These are phyloP conservation scores for Catocala fraxini DNA, from an alignment of 2,888 invertebrate genomes.

Conservation along the genomic window DNA sequence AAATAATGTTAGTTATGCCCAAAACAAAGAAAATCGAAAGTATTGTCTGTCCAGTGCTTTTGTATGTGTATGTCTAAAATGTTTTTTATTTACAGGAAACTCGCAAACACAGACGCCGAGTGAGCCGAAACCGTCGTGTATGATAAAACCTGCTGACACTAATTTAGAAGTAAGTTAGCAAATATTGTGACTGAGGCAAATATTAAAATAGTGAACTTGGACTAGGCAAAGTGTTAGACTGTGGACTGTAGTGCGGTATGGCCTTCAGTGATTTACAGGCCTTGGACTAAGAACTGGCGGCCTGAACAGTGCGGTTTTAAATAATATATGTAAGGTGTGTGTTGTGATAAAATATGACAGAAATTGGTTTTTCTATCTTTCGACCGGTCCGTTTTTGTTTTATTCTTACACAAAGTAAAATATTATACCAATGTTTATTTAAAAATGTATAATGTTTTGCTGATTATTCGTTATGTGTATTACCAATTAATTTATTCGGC, in stretches of 20 bases:
- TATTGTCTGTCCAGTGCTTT: too few relatives aligned
- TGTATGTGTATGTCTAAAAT: neutral
- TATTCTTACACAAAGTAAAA: neutral
- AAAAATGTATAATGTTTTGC: neutral
- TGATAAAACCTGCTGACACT: slow-evolving; percentile 65
- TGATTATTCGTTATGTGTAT: neutral
- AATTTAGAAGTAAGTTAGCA: slow-evolving; percentile 57
- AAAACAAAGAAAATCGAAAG: too few relatives aligned
- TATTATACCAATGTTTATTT: too few relatives aligned
- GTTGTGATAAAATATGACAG: slow-evolving; percentile 41
- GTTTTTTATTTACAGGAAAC: slow-evolving; percentile 56
- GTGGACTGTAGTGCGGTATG: slow-evolving; percentile 19
- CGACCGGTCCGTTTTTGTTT: slow-evolving; percentile 44
- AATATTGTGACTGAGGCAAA: slow-evolving; percentile 60
- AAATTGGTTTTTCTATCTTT: slow-evolving; percentile 30
- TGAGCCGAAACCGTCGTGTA: slow-evolving; percentile 60
- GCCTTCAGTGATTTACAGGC: slow-evolving; percentile 14
- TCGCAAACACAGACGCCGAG: slow-evolving; percentile 56
- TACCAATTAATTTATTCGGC: slow-evolving; percentile 10
- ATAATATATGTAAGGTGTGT: slow-evolving; percentile 28
- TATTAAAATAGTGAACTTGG: slow-evolving; percentile 23
- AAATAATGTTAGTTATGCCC: too few relatives aligned
- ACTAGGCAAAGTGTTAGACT: slow-evolving; percentile 10
- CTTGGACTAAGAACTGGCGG: slow-evolving; percentile 16
- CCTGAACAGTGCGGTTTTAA: slow-evolving; percentile 17